phyloP scores from a whole-genome alignment of 2,113 vertebrate genomes.

The crab-eating macaque (Macaca fascicularis) region T2T-MFA8v1.1 NC_088380.1:26513501-26514000 shows the following conservation, averaged over 20 bases:
- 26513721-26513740: not conserved
- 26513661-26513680: not conserved
- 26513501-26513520: not conserved
- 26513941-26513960: not conserved
- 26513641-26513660: not conserved
- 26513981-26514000: not conserved
- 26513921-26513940: not conserved
- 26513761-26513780: not conserved
- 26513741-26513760: not conserved
- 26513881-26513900: not conserved
- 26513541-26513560: not conserved
- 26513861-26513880: not conserved
- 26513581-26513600: not conserved
- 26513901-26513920: not conserved
- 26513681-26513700: not conserved
- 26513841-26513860: not conserved
- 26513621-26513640: not conserved
- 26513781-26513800: not conserved
- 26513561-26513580: not conserved
- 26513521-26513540: not conserved
- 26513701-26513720: not conserved
- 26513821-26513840: not conserved
- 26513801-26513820: not conserved
- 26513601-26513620: not conserved
- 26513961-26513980: not conserved